Evolutionary conservation across 2,888 invertebrate species (phyloP), one percentile per base, ranked within the genome.

Genomic region (Acrobasis suavella): DNA sequence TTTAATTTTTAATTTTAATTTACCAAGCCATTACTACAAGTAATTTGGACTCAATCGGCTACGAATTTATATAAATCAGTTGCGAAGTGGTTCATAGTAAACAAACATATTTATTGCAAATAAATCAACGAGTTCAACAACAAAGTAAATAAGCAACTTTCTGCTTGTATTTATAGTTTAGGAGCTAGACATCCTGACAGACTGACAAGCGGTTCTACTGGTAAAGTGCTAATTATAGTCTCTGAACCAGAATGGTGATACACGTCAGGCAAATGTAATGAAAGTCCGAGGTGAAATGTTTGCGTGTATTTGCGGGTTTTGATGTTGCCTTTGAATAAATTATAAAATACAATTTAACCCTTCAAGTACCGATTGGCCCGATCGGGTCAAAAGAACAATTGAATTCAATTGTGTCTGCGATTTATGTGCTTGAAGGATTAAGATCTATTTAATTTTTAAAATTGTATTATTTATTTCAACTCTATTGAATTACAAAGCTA

Each of bases 121-220:
- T 46, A 46, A 46, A 46, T 46, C 46, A 46, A n/a, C n/a, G n/a
- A n/a, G n/a, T n/a, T n/a, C n/a, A n/a, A 46, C 37, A 54, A 55
- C 55, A 55, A 16, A 55, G 39, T 55, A 55, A 46, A 55, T 55
- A 39, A 55, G 39, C 55, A 39, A 39, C 39, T 55, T 55, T 55
- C 54, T 16, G 52, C 39, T 39, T n/a, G 15, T 50, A 60, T 60
- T 60, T 51, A 60, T 60, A 60, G 60, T 60, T 60, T 60, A 60
- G 50, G 60, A 15, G 60, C 37, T 16, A 2, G 46, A 9, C 51
- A 39, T 32, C n/a, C 22, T 60, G 60, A 60, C 60, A 60, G 50
- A 60, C 60, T 51, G 60, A 60, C 60, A 51, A 50, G 60, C 50
- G 9, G 58, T 32, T n/a, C 22, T n/a, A 50, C 60, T 50, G 51